phyloP scores from a whole-genome alignment of 2,797 vertebrate genomes.

The Sebastes miniatus region DNA sequence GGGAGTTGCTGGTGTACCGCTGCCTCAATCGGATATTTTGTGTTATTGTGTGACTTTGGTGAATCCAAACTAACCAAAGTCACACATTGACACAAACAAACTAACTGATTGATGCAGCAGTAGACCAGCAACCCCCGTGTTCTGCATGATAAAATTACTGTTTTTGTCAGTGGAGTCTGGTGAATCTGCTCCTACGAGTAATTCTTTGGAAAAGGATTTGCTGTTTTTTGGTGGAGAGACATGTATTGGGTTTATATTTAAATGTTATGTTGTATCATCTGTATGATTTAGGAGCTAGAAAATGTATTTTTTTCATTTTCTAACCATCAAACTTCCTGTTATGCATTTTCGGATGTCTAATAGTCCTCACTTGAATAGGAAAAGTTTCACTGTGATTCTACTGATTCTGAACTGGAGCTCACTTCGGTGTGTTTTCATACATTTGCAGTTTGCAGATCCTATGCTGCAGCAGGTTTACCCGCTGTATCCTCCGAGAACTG shows the following conservation, averaged over 20 bases:
- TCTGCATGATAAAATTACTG: too few species aligned
- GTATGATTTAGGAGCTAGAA: not conserved
- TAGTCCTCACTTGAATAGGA: not conserved
- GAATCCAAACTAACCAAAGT: too few species aligned
- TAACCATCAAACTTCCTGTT: not conserved
- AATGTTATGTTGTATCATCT: not conserved
- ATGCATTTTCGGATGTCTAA: not conserved
- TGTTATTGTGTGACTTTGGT: too few species aligned
- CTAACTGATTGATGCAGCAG: too few species aligned
- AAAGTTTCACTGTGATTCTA: not conserved
- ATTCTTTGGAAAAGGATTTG: not conserved
- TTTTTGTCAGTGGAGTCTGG: too few species aligned
- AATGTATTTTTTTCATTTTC: not conserved
- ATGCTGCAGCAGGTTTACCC: slow-evolving; percentile 11
- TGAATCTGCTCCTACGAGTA: not conserved
- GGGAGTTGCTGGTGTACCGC: accelerated
- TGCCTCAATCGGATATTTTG: too few species aligned
- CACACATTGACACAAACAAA: too few species aligned
- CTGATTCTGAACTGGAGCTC: not conserved
- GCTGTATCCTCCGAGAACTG: not conserved
- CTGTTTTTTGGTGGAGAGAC: not conserved
- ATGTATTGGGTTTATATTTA: not conserved
- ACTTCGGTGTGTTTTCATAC: not conserved
- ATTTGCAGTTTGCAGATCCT: slow-evolving; percentile 16
- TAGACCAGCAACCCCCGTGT: too few species aligned